Evolutionary conservation across 2,113 vertebrate species (phyloP), one percentile per base, ranked within the genome.

Genomic region (Perccottus glenii): DNA sequence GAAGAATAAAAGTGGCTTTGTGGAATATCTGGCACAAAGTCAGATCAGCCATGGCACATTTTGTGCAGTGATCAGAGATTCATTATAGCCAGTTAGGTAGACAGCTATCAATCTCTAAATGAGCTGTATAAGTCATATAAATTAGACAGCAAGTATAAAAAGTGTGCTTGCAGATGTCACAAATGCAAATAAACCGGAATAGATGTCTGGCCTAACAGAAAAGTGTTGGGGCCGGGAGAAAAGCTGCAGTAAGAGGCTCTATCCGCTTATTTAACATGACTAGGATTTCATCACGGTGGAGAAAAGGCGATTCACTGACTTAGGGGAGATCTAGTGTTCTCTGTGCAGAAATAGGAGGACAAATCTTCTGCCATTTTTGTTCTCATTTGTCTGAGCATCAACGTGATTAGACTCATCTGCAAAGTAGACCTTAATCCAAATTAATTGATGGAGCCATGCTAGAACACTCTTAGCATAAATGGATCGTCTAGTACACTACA

Each of bases 31-130:
- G 73, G 70, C 69, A 60, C 46, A 56, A 47, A n/a, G 19, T 87
- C 67, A 71, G 77, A 81, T 78, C 65, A 48, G 68, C 78, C 73
- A 65, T 43, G 14, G 72, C 66, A 78, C 77, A 75, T 84, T 86
- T 73, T 74, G 57, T 64, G 73, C 73, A 49, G 66, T 74, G 69
- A 90, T 83, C 73, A 88, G 77, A 48, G 60, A 84, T 89, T 89
- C 74, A 90, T 92, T 88, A 86, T 50, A 72, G 70, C 70, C 74
- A 53, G 82, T 90, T 88, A 87, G 62, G 67, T 87, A 90, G 87
- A 71, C 84, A 89, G 82, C 83, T 90, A 91, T 92, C 91, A 89
- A 87, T 92, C 86, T 70, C 59, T 66, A 83, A 88, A 88, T 83
- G 85, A 91, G 86, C 84, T 77, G 66, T 83, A 71, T 67, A 86